Conservation (phyloP, 2,113 vertebrate genomes). For the Meles meles region DNA sequence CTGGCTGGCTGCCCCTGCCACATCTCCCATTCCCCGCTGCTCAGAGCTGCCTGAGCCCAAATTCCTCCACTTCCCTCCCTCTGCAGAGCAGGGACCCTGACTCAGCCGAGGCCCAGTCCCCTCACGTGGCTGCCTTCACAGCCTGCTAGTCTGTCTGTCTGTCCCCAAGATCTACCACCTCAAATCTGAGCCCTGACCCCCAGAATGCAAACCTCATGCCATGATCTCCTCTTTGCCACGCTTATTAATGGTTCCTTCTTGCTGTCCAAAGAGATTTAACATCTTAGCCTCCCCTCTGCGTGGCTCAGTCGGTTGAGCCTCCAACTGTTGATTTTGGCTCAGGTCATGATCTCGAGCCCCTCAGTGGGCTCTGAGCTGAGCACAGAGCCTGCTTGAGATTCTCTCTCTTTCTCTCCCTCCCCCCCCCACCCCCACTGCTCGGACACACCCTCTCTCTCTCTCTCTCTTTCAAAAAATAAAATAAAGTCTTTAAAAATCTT, state of each 20-base stretch:
- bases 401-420: neutral
- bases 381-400: neutral
- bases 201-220: neutral
- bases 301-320: neutral
- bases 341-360: neutral
- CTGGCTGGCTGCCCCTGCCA: neutral
- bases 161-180: neutral
- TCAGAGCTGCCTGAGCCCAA: neutral
- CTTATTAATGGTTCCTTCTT: too few species aligned
- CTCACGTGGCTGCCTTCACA: fast-evolving
- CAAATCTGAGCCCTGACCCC: neutral
- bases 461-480: neutral
- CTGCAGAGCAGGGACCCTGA: fast-evolving
- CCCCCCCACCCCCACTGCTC: neutral
- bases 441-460: neutral
- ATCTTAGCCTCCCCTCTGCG: neutral
- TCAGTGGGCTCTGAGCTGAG: neutral
- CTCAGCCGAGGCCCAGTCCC: neutral
- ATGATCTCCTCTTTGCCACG: fast-evolving
- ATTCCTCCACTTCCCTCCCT: fast-evolving
- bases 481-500: neutral
- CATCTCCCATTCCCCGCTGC: fast-evolving
- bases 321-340: neutral
- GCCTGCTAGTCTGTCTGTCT: neutral
- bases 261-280: neutral